Base-by-base conservation (phyloP, 2,888 invertebrate genomes). In the Macropis europaea region DNA sequence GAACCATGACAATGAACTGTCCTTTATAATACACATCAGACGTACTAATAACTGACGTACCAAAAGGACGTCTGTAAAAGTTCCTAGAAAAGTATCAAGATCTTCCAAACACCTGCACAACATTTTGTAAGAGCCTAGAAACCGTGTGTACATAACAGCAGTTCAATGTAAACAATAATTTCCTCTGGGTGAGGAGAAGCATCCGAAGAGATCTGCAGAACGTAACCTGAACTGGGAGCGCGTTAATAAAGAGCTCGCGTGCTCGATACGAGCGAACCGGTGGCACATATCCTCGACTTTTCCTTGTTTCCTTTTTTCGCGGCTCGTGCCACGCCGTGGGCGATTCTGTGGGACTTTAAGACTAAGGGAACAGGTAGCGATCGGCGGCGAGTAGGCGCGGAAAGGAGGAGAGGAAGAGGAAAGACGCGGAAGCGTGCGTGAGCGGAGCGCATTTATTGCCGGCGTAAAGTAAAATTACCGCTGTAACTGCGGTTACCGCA, bases 381-480 rank as follows among this genome's bases (percentile, higher is more conserved):
- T 30, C 11, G 19, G 34, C n/a, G 2, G 34, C 30, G 17, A 13
- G 13, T n/a, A 6, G 48, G 38, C 30, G 40, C 42, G 34, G 13
- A 24, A 34, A 15, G 36, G 50, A 15, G 24, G 26, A 50, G 30
- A 59, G 26, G 17, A n/a, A 28, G 50, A 38, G 40, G 32, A 24
- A 50, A 47, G 66, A 85, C 81, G 81, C 83, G 84, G 84, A 84
- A 86, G 84, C 82, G 77, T 84, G 84, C 83, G 84, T 84, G 84
- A 84, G 79, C 78, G 83, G 82, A 76, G 73, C 81, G 82, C 86
- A 85, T 87, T 88, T 87, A 87, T 86, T 86, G 83, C 86, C 70
- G 82, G 79, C 79, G 86, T 85, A 84, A 86, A 87, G 82, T 82
- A 82, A 85, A 88, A 87, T 88, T 87, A 88, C 86, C 82, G 82